Percentiles rank a stretch among this genome's conserved stretches.
Conservation (phyloP, 2,113 vertebrate genomes). For the Catagonus wagneri region DNA sequence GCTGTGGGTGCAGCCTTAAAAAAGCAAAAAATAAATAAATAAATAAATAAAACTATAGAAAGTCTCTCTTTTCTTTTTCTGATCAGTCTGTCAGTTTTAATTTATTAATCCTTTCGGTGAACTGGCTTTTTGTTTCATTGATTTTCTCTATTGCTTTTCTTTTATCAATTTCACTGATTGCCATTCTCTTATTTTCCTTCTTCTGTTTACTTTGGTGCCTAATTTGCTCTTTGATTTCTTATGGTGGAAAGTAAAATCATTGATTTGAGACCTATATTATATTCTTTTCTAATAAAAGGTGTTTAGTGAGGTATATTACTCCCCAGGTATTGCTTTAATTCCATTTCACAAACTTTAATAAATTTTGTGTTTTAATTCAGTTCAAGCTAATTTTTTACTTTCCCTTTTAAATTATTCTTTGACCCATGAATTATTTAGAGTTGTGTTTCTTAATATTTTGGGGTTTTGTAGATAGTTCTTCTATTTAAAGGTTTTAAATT, state of each 20-base stretch:
- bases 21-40: no score
- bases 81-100: neutral
- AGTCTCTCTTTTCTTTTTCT: neutral
- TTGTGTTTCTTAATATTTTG: conserved; percentile 1
- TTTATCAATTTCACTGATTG: neutral
- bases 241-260: neutral
- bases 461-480: neutral
- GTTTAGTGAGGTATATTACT: neutral
- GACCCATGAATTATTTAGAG: neutral
- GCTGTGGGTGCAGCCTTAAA: no score
- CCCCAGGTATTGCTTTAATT: neutral
- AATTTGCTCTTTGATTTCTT: neutral
- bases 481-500: neutral
- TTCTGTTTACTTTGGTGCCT: neutral
- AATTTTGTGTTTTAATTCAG: neutral
- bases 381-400: neutral
- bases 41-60: neutral
- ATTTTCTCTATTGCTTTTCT: neutral
- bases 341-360: neutral
- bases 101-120: neutral
- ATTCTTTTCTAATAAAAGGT: neutral
- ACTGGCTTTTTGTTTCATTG: neutral
- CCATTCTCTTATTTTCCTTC: neutral
- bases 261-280: neutral
- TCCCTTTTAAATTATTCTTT: neutral